Percentiles rank a stretch among this genome's conserved stretches.
phyloP scores from a whole-genome alignment of 1,140 invertebrate species.

The Teleopsis dalmanni region DNA sequence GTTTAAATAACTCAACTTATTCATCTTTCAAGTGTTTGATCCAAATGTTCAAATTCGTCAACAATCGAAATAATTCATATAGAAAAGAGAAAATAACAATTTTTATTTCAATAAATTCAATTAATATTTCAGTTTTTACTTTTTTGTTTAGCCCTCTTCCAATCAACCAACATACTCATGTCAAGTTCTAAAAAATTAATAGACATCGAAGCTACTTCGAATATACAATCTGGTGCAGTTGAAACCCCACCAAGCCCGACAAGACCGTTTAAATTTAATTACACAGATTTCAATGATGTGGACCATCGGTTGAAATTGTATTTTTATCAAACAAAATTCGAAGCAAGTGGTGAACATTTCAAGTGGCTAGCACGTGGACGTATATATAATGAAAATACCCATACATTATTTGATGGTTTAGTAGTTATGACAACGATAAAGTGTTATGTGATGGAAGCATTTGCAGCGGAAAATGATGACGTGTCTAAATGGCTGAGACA shows the following conservation, averaged over 20 bases:
- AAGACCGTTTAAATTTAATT: slow-evolving; percentile 49
- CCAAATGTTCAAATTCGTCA: too few relatives aligned
- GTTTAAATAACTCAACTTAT: too few relatives aligned
- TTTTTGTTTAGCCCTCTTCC: slow-evolving; percentile 25
- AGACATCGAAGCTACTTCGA: slow-evolving; percentile 17
- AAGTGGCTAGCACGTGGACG: slow-evolving; percentile 48
- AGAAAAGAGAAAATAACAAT: too few relatives aligned
- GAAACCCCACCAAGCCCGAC: slow-evolving; percentile 5
- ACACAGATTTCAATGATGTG: slow-evolving; percentile 48
- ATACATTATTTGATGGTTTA: slow-evolving; percentile 43
- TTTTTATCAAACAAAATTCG: slow-evolving; percentile 51
- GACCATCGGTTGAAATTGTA: slow-evolving; percentile 54
- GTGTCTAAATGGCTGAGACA: slow-evolving; percentile 36
- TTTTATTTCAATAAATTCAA: not conserved
- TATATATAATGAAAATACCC: slow-evolving; percentile 42
- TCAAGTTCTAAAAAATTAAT: slow-evolving; percentile 31
- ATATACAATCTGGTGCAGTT: slow-evolving; percentile 8
- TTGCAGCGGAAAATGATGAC: slow-evolving; percentile 45
- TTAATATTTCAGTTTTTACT: not conserved
- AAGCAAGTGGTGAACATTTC: slow-evolving; percentile 50
- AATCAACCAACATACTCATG: slow-evolving; percentile 40
- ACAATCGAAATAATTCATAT: too few relatives aligned
- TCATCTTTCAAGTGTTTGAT: too few relatives aligned
- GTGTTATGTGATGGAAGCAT: slow-evolving; percentile 49
- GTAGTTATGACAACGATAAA: slow-evolving; percentile 51